Conservation (phyloP, 2,888 invertebrate species). For the Epistrophella euchroma region DNA sequence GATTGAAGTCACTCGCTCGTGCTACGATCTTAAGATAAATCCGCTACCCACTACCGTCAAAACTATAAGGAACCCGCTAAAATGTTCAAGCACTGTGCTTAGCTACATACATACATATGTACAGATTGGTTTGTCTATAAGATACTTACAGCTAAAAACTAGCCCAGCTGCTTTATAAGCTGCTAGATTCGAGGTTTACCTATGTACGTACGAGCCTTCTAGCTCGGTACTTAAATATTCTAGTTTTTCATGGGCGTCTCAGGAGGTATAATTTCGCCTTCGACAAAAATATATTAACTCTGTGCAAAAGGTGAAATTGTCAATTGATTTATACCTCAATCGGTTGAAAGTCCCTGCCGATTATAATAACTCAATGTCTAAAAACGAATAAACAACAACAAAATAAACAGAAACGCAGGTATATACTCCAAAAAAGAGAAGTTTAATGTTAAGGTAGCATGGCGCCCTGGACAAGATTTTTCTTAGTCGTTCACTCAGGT, state of each 20-base stretch:
- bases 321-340: constrained; percentile 39
- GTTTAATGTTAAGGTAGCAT: background rate
- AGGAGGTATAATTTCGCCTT: constrained; percentile 36
- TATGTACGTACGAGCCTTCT: background rate
- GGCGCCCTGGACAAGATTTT: constrained; percentile 40
- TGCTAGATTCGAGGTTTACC: background rate
- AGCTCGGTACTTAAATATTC: constrained; percentile 34
- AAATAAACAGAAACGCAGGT: too few species aligned
- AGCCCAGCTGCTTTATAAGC: constrained; percentile 42
- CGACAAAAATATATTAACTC: background rate
- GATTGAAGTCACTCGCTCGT: constrained; percentile 56
- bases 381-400: background rate
- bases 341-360: constrained; percentile 34
- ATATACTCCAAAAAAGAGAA: background rate
- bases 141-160: constrained; percentile 36
- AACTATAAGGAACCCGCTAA: constrained; percentile 30
- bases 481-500: constrained; percentile 7
- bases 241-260: constrained; percentile 55
- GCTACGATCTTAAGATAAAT: constrained; percentile 68
- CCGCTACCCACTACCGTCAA: constrained; percentile 65
- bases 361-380: constrained; percentile 44
- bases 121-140: constrained; percentile 34
- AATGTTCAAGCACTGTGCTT: constrained; percentile 38
- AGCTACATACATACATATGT: background rate
- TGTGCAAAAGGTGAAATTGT: constrained; percentile 17